Evolutionary conservation across 2,888 invertebrate genomes (phyloP).

Genomic region (Ptilodon capucinus): DNA sequence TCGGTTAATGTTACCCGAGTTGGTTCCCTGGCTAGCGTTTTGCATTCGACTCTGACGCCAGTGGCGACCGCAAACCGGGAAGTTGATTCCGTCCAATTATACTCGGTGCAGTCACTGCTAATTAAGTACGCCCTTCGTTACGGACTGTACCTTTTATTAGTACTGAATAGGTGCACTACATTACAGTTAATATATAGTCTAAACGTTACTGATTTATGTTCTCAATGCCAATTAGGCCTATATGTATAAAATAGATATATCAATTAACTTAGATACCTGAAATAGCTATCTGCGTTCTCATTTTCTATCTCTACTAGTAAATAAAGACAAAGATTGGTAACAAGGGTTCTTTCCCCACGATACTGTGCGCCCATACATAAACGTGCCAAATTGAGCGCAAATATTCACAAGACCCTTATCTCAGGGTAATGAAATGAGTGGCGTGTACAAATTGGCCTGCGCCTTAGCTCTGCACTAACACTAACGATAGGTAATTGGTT

Average conservation of each 20-base stretch:
- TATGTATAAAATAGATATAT: no score
- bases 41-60: slow-evolving; percentile 27
- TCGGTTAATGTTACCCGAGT: slow-evolving; percentile 17
- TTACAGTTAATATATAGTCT: no score
- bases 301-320: slow-evolving; percentile 9
- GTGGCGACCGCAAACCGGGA: slow-evolving; percentile 18
- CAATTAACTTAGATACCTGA: no score
- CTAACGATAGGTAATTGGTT: slow-evolving; percentile 57
- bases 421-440: slow-evolving; percentile 72
- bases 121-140: slow-evolving; percentile 12
- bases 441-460: slow-evolving; percentile 60
- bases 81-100: slow-evolving; percentile 30
- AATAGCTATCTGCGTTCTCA: background rate
- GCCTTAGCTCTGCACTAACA: slow-evolving; percentile 47
- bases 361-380: slow-evolving; percentile 33
- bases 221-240: no score
- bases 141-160: background rate
- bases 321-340: slow-evolving; percentile 20
- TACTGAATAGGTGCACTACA: no score
- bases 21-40: slow-evolving; percentile 26
- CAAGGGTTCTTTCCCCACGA: slow-evolving; percentile 12
- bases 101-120: slow-evolving; percentile 26
- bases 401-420: slow-evolving; percentile 68
- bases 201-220: no score
- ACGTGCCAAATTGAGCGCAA: slow-evolving; percentile 53